Evolutionary conservation across 1,140 invertebrate genomes (phyloP).

Genomic region (Phortica variegata): DNA sequence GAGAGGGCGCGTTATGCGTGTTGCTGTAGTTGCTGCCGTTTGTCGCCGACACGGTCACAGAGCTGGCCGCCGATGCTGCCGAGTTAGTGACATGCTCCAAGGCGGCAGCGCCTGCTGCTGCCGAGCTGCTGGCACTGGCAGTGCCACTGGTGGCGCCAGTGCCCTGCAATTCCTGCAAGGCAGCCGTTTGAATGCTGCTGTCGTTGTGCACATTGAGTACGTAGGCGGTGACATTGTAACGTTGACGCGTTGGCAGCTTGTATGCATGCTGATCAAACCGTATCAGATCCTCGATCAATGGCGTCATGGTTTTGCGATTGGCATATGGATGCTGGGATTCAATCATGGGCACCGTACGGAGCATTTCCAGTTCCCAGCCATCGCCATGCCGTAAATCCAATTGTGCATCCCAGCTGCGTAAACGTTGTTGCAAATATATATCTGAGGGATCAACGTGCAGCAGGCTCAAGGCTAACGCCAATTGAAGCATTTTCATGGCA

Average conservation of each 20-base stretch:
- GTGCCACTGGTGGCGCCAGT: conserved; percentile 8
- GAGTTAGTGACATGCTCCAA: background rate
- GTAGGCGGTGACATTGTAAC: conserved; percentile 62
- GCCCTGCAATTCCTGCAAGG: conserved; percentile 44
- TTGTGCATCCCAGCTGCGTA: conserved; percentile 48
- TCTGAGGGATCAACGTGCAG: conserved; percentile 72
- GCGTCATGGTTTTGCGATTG: conserved; percentile 67
- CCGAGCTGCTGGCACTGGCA: conserved; percentile 1
- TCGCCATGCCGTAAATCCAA: conserved; percentile 64
- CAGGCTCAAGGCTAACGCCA: conserved; percentile 73
- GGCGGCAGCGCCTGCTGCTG: conserved; percentile 9
- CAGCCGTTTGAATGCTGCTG: conserved; percentile 44
- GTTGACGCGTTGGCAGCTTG: conserved; percentile 44
- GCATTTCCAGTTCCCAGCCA: conserved; percentile 62
- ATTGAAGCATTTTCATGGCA: conserved; percentile 72
- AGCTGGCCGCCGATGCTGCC: background rate
- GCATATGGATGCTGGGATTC: conserved; percentile 64
- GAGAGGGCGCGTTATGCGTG: conserved; percentile 10
- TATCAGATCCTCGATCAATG: conserved; percentile 65
- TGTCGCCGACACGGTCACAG: too few species aligned
- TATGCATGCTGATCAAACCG: conserved; percentile 56
- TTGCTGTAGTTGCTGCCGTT: too few species aligned
- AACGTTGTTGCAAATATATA: conserved; percentile 59
- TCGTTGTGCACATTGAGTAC: conserved; percentile 60
- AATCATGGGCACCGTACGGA: conserved; percentile 59